phyloP scores from a whole-genome alignment of 2,113 vertebrate species.

The Chroicocephalus ridibundus region DNA sequence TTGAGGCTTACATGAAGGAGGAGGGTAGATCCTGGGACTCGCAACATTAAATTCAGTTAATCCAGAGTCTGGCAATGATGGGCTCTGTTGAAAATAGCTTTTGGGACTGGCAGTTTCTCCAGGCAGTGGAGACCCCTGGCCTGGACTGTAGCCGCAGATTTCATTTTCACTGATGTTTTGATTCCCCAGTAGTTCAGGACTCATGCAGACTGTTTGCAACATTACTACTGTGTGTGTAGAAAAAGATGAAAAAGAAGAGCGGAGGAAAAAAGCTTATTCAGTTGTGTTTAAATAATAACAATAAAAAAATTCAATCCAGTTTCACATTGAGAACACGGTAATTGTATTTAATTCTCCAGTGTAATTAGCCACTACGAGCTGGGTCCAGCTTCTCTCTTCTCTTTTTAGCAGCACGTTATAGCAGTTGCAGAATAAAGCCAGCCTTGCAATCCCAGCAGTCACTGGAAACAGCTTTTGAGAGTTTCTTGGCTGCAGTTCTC shows the following conservation, averaged over 20 bases:
- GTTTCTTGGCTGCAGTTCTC: background rate
- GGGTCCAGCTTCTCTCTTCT: background rate
- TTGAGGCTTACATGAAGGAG: background rate
- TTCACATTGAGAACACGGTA: background rate
- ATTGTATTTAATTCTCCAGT: background rate
- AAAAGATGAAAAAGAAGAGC: background rate
- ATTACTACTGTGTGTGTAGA: background rate
- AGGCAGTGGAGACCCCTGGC: slow-evolving; percentile 44
- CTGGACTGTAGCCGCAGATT: background rate
- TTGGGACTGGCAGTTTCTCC: slow-evolving; percentile 30
- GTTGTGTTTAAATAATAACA: background rate
- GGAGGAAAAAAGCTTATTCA: background rate
- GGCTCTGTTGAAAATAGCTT: slow-evolving; percentile 28
- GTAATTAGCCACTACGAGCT: background rate
- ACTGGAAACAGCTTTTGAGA: background rate
- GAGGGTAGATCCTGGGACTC: background rate
- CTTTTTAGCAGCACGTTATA: background rate
- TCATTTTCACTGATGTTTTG: background rate
- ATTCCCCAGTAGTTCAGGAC: background rate
- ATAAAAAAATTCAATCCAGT: background rate
- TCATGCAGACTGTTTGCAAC: background rate
- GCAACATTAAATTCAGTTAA: background rate
- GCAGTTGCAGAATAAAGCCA: background rate
- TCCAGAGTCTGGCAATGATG: slow-evolving; percentile 46
- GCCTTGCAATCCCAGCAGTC: background rate